Base-by-base conservation (phyloP, 2,888 invertebrate species). In the Epinotia nisella region DNA sequence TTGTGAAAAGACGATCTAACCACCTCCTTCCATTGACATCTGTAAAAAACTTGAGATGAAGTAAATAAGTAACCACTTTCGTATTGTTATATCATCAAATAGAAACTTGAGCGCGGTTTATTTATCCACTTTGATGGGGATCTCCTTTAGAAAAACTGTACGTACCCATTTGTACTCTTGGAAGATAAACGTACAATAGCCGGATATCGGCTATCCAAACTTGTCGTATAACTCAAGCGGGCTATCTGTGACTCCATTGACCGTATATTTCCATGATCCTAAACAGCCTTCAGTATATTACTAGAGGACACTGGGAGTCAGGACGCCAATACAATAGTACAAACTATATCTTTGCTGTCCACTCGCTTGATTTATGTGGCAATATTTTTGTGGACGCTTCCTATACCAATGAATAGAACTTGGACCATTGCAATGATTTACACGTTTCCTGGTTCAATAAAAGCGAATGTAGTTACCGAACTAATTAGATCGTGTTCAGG, bases 281-380 rank as follows among this genome's bases (percentile, higher is more conserved):
- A 84, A 89, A 85, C 83, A 86, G 86, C 82, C 83, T 86, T 88
- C 88, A 85, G 83, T 81, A 87, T 81, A 86, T 89, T 90, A 87
- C 84, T 83, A 87, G 85, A 84, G 82, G 84, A 83, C 81, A 83
- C 82, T 79, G 83, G 80, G 84, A 83, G 80, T 81, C 77, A 81
- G 82, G 81, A 79, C 82, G 81, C 79, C 84, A 81, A 84, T 84
- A 86, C 84, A 86, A 85, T 85, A 79, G 78, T 75, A 73, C 78
- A 78, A 80, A 82, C 84, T 84, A 87, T 87, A 87, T 87, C 83
- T 81, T 80, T 78, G 73, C 78, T 81, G 83, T 85, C 82, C 80
- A 78, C 78, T 71, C 61, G 77, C 75, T 81, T 87, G 89, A 90
- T 90, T 90, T 90, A 90, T 89, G 80, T 76, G 81, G 81, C 81